Conservation (phyloP, 2,888 invertebrate genomes). For the Tetrapedia diversipes region DNA sequence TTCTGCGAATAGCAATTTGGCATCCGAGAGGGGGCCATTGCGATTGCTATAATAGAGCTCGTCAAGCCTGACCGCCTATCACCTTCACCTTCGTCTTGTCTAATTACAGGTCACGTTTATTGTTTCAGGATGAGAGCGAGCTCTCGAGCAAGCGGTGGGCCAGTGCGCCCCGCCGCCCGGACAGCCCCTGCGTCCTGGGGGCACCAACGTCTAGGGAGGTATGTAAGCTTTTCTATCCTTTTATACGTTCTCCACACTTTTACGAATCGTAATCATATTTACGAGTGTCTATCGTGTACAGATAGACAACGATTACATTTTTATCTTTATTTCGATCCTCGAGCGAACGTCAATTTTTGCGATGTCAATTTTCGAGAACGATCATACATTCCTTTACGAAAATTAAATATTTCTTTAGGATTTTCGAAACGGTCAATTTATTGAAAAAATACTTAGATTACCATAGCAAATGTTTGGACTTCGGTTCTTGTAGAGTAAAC, state of each 20-base stretch:
- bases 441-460: no score
- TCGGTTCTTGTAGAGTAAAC: no score
- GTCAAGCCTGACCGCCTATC: slow-evolving; percentile 67
- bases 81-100: slow-evolving; percentile 71
- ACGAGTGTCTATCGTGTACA: no score
- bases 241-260: not conserved
- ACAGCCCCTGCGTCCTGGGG: slow-evolving; percentile 82
- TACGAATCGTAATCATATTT: no score
- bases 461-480: no score
- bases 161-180: slow-evolving; percentile 87
- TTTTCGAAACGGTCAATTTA: no score
- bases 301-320: not conserved
- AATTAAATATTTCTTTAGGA: no score
- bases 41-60: slow-evolving; percentile 71
- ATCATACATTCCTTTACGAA: no score
- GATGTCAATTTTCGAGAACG: no score
- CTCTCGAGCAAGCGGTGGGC: slow-evolving; percentile 88
- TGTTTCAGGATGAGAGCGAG: slow-evolving; percentile 89
- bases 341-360: no score
- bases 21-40: slow-evolving; percentile 64
- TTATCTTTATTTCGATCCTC: no score
- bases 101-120: slow-evolving; percentile 75
- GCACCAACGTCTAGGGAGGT: slow-evolving; percentile 82
- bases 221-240: slow-evolving; percentile 41
- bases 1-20: slow-evolving; percentile 67